Evolutionary conservation across 2,797 vertebrate genomes (phyloP).

Genomic region (Coregonus ussuriensis): DNA sequence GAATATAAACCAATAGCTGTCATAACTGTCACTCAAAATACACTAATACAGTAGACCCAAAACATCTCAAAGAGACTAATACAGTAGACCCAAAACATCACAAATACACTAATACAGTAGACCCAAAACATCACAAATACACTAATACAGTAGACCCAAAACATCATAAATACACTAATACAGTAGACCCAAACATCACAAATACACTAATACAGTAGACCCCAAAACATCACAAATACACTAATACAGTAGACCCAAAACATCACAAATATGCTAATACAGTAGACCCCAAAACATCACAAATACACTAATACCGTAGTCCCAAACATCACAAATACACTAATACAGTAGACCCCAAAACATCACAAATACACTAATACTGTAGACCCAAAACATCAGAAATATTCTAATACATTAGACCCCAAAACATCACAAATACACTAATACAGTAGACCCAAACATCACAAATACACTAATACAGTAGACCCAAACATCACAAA

Average conservation of each 20-base stretch:
- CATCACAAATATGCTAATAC: slow-evolving; percentile 63
- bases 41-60: slow-evolving; percentile 56
- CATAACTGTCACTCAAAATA: too few species aligned
- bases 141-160: slow-evolving; percentile 61
- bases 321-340: slow-evolving; percentile 20
- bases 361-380: slow-evolving; percentile 63
- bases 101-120: slow-evolving; percentile 64
- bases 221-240: slow-evolving; percentile 5
- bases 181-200: slow-evolving; percentile 22
- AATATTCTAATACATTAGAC: slow-evolving; percentile 62
- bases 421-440: slow-evolving; percentile 6
- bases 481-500: neutral
- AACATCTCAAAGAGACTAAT: slow-evolving; percentile 52
- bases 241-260: slow-evolving; percentile 60
- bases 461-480: slow-evolving; percentile 63
- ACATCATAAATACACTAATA: slow-evolving; percentile 58
- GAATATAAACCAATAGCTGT: slow-evolving; percentile 32
- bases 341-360: slow-evolving; percentile 58
- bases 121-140: slow-evolving; percentile 1
- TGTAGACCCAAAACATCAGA: neutral
- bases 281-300: slow-evolving; percentile 1
- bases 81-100: slow-evolving; percentile 32
- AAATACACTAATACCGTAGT: slow-evolving; percentile 63
- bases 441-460: slow-evolving; percentile 60
- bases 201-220: slow-evolving; percentile 62